Evolutionary conservation across 2,113 vertebrate genomes (phyloP).

Genomic region (Mellivora capensis): DNA sequence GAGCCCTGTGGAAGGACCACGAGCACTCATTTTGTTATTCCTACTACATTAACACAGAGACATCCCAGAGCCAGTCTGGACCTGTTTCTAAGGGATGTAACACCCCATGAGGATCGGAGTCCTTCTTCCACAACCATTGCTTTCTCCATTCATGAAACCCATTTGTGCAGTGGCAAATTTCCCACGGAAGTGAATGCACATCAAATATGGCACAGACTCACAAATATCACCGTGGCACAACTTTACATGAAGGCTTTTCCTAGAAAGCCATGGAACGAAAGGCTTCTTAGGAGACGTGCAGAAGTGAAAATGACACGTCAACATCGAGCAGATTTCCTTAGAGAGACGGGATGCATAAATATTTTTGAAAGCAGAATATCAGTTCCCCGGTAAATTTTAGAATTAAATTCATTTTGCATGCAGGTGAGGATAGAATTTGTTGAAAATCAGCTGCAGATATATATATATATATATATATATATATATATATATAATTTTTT

Average conservation of each 20-base stretch:
- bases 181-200: neutral
- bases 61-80: too few species aligned
- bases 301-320: neutral
- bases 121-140: neutral
- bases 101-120: neutral
- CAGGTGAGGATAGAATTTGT: neutral
- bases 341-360: neutral
- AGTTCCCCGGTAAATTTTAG: neutral
- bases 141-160: neutral
- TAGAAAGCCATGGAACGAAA: neutral
- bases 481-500: too few species aligned
- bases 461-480: too few species aligned
- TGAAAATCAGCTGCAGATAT: neutral
- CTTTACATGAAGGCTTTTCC: neutral
- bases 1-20: too few species aligned
- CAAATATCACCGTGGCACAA: neutral
- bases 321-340: neutral
- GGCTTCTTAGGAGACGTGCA: neutral
- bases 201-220: too few species aligned
- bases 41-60: neutral
- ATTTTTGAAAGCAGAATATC: neutral
- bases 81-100: neutral
- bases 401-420: neutral
- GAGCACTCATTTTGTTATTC: accelerated
- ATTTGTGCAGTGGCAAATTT: neutral